phyloP scores from a whole-genome alignment of 2,797 vertebrate species.

The Enoplosus armatus region DNA sequence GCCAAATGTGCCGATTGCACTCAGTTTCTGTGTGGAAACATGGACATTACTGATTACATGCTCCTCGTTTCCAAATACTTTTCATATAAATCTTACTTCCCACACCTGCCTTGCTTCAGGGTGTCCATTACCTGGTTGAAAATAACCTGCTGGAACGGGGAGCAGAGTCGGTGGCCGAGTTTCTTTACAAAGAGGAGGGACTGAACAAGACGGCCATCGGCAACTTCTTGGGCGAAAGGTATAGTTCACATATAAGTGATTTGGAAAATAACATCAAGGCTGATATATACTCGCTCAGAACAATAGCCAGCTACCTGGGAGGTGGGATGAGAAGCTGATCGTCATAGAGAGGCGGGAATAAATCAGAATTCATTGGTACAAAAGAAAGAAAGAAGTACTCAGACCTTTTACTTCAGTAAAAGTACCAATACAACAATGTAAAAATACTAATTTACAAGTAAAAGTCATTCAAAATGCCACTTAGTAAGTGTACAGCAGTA shows the following conservation, averaged over 20 bases:
- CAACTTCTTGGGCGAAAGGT: slow-evolving; percentile 92
- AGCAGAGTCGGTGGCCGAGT: slow-evolving; percentile 88
- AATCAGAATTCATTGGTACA: background rate
- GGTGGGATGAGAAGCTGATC: background rate
- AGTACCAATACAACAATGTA: background rate
- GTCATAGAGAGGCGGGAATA: background rate
- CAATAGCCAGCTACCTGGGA: background rate
- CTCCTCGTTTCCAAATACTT: background rate
- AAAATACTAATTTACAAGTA: too few species aligned
- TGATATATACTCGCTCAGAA: background rate
- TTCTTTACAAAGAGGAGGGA: slow-evolving; percentile 95
- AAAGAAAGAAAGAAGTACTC: background rate
- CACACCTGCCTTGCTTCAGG: slow-evolving; percentile 75
- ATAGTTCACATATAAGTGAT: background rate
- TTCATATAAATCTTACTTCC: background rate
- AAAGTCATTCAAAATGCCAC: too few species aligned
- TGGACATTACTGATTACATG: background rate
- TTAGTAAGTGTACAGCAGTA: too few species aligned
- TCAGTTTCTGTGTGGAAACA: background rate
- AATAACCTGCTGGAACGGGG: slow-evolving; percentile 85
- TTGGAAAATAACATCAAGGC: background rate
- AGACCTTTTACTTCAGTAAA: background rate
- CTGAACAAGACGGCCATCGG: slow-evolving; percentile 95
- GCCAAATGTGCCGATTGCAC: background rate
- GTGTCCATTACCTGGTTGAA: slow-evolving; percentile 89